Conservation (phyloP, 1,140 invertebrate genomes). For the Ostrea denselamellosa region DNA sequence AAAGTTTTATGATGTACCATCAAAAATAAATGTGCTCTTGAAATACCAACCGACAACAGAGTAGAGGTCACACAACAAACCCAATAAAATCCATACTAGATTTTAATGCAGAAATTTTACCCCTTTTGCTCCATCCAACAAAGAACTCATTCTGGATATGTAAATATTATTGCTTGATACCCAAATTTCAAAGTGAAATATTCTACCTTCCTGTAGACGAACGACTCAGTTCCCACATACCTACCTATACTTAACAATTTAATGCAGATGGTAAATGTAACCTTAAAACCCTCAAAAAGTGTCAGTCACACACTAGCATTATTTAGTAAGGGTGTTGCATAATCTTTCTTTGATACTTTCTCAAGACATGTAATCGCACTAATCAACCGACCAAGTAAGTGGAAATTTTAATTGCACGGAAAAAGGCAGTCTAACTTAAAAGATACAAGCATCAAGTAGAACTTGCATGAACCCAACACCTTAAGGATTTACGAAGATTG, state of each 20-base stretch:
- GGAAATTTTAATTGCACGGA: conserved; percentile 3
- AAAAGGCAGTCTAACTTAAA: neutral
- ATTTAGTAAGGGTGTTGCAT: conserved; percentile 10
- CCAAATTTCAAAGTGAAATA: conserved; percentile 30
- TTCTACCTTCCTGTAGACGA: neutral
- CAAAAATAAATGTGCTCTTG: neutral
- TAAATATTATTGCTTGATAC: conserved; percentile 9
- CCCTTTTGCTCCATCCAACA: neutral
- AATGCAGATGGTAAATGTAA: conserved; percentile 7
- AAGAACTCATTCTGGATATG: conserved; percentile 2
- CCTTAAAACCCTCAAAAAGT: neutral
- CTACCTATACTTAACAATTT: neutral
- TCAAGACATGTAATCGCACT: neutral
- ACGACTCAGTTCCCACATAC: neutral
- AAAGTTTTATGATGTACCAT: too few species aligned
- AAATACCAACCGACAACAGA: neutral
- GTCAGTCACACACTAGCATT: neutral
- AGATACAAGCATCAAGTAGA: neutral
- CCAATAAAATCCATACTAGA: neutral
- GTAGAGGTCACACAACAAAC: neutral
- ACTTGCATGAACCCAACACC: neutral
- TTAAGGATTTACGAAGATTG: neutral
- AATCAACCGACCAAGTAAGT: neutral
- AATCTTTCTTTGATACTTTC: conserved; percentile 10
- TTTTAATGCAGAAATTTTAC: conserved; percentile 25